Evolutionary conservation across 2,888 invertebrate species (phyloP).

Genomic region (Cephonodes hylas): DNA sequence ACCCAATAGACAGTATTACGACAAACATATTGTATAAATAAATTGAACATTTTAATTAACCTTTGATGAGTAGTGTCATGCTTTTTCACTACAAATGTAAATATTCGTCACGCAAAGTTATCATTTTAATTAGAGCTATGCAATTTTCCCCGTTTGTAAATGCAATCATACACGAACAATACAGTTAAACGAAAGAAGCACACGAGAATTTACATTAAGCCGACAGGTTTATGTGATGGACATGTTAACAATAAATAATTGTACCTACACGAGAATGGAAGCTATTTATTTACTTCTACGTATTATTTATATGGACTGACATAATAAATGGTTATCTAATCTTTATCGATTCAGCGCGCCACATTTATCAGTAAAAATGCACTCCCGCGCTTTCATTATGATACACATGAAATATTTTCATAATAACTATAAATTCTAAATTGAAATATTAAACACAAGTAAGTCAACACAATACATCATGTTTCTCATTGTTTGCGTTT

Average conservation of each 20-base stretch:
- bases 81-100: not conserved
- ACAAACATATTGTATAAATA: not conserved
- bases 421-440: not conserved
- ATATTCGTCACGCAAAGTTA: not conserved
- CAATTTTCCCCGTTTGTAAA: not conserved
- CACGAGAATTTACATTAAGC: not conserved
- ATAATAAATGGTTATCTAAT: constrained; percentile 13
- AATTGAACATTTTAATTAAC: not conserved
- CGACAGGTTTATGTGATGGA: not conserved
- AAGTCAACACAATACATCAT: not conserved
- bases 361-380: not conserved
- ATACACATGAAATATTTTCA: not conserved
- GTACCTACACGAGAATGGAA: not conserved
- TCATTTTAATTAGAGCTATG: not conserved
- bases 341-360: constrained; percentile 8
- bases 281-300: not conserved
- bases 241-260: not conserved
- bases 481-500: not conserved
- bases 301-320: constrained; percentile 2
- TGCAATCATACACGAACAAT: not conserved
- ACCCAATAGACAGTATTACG: not conserved
- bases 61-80: not conserved
- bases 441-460: not conserved
- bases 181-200: not conserved
- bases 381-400: not conserved